Conservation (phyloP, 2,797 vertebrate species). For the Cossypha polioptera region DNA sequence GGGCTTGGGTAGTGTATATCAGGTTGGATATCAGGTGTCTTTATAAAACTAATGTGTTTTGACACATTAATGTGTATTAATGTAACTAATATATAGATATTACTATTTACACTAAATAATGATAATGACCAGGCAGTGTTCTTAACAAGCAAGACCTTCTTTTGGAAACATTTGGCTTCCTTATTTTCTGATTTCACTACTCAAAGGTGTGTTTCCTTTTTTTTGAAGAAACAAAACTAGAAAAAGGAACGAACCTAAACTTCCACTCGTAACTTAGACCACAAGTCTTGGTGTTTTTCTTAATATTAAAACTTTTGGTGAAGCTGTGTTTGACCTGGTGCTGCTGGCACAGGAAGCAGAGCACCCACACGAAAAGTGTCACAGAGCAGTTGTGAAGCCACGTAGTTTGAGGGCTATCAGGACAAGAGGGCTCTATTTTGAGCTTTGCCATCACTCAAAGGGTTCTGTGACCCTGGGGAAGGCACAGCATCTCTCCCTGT, state of each 20-base stretch:
- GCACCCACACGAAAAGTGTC: background rate
- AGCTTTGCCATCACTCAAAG: background rate
- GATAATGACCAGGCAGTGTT: background rate
- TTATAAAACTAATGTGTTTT: background rate
- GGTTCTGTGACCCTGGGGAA: background rate
- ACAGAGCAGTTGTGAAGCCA: background rate
- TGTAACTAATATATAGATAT: background rate
- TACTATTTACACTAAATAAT: background rate
- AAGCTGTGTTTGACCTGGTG: background rate
- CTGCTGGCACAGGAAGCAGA: constrained; percentile 16
- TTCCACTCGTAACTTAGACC: background rate
- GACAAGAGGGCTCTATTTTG: background rate
- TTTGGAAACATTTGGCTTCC: background rate
- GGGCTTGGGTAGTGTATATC: background rate
- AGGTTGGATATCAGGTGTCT: background rate
- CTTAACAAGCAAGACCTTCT: background rate
- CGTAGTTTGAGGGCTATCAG: background rate
- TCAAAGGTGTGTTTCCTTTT: constrained; percentile 51
- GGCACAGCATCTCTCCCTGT: background rate
- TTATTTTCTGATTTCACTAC: constrained; percentile 44
- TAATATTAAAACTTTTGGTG: background rate
- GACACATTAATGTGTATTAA: too few relatives aligned
- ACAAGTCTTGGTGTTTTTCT: background rate
- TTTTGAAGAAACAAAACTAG: constrained; percentile 56
- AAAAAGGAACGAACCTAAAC: constrained; percentile 34